Evolutionary conservation across 2,888 invertebrate species (phyloP).

Genomic region (Apamea crenata): DNA sequence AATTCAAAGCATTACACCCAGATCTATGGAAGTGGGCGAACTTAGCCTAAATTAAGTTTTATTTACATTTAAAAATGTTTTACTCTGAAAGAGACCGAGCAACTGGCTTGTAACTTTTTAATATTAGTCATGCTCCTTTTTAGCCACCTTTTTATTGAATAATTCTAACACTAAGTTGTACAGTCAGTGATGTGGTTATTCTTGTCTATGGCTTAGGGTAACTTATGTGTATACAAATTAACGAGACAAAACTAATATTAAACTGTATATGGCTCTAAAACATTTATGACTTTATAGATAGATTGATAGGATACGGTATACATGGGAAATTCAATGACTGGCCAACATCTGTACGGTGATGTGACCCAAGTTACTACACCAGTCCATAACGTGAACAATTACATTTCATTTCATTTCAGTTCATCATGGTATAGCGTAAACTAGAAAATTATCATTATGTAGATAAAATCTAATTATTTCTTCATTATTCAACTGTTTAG

Average conservation of each 20-base stretch:
- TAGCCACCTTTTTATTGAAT: constrained; percentile 17
- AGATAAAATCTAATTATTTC: background rate
- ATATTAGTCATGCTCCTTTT: constrained; percentile 22
- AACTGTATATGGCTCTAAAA: constrained; percentile 38
- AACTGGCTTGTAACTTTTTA: constrained; percentile 21
- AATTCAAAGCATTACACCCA: constrained; percentile 43
- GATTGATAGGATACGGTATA: constrained; percentile 30
- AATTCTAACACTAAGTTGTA: constrained; percentile 29
- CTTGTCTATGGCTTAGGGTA: constrained; percentile 29
- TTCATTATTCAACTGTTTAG: background rate
- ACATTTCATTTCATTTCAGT: too few species aligned
- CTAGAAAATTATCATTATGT: background rate
- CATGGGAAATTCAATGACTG: constrained; percentile 24
- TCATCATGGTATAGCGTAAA: background rate
- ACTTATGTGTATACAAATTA: constrained; percentile 23
- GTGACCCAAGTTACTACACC: background rate
- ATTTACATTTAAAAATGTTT: constrained; percentile 52
- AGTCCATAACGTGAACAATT: background rate
- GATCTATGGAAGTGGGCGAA: constrained; percentile 37
- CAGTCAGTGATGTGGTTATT: constrained; percentile 34
- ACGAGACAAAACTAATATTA: constrained; percentile 31
- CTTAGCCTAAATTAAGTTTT: constrained; percentile 34
- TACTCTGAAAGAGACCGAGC: constrained; percentile 25
- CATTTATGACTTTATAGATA: constrained; percentile 33
- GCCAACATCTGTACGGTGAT: background rate